Conservation (phyloP, 2,888 invertebrate genomes). For the Perizoma affinitatum region DNA sequence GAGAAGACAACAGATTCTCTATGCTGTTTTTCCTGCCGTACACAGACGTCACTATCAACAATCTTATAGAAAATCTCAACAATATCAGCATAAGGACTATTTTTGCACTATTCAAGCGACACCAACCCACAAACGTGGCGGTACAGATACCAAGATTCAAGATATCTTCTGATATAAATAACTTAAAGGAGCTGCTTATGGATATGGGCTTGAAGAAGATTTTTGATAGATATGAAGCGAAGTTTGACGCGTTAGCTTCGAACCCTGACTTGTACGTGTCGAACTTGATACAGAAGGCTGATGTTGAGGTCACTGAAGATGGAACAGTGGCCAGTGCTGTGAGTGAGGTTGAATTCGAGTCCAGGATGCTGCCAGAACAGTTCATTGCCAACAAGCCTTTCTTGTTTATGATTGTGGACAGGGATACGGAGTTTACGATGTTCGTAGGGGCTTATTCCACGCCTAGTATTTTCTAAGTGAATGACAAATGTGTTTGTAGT, state of each 20-base stretch:
- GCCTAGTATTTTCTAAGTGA: constrained; percentile 50
- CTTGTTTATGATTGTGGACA: constrained; percentile 72
- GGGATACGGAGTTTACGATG: constrained; percentile 53
- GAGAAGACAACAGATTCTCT: constrained; percentile 70
- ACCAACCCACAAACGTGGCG: constrained; percentile 68
- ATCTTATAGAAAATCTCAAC: constrained; percentile 78
- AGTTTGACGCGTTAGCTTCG: constrained; percentile 57
- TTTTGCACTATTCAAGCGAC: constrained; percentile 63
- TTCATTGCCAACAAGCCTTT: constrained; percentile 68
- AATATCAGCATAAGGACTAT: constrained; percentile 72
- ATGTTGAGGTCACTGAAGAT: constrained; percentile 69
- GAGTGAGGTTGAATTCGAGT: constrained; percentile 47
- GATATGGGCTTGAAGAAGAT: constrained; percentile 69
- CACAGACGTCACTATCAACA: constrained; percentile 61
- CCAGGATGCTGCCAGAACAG: constrained; percentile 46
- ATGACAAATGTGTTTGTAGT: constrained; percentile 33
- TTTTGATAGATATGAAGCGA: constrained; percentile 56
- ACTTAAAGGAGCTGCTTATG: constrained; percentile 69
- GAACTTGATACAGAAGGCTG: constrained; percentile 70
- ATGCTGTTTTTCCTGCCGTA: constrained; percentile 87
- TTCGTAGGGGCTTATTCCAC: constrained; percentile 73
- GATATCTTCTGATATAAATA: constrained; percentile 74
- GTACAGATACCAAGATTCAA: constrained; percentile 86
- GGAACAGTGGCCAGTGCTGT: constrained; percentile 62
- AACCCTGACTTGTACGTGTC: constrained; percentile 55